Base-by-base conservation (phyloP, 2,888 invertebrate species). In the Cryptus armator region DNA sequence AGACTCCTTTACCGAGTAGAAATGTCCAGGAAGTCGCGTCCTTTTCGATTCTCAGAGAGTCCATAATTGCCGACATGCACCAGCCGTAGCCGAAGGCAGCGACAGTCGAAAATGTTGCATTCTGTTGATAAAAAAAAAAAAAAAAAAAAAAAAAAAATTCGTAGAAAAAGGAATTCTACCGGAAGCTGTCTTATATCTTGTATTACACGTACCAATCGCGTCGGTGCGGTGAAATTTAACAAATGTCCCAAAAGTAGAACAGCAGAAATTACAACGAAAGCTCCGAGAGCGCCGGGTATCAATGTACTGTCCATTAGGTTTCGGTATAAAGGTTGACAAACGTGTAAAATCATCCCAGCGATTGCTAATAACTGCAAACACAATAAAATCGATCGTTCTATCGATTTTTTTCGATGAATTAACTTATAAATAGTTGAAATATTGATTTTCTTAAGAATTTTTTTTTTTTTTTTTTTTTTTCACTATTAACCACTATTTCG, bases 281-380 rank as follows among this genome's bases (percentile, higher is more conserved):
- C 84, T 72, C 86, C 86, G n/a, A 88, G 79, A 51, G 88, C 75
- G 7, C 85, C 87, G 19, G 87, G 87, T 83, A 88, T 76, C 83
- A 87, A 79, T 71, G 64, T 86, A 48, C 86, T 86, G 29, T 86
- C 86, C 10, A 77, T 67, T n/a, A 71, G 67, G 76, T 83, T 86
- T 67, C 66, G 81, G 32, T 83, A 70, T 16, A 72, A 51, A 1
- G 86, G 86, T 37, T 87, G 70, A 46, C 81, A 80, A 51, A 83
- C 78, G 81, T 87, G 88, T 68, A 88, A 53, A 46, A 80, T 32
- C 81, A 87, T 86, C 62, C 85, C 87, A 82, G 81, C 81, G 77
- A 76, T 74, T n/a, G 88, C 56, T 82, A 86, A 81, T 56, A 81
- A 70, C 87, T 88, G 78, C 4, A 53, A 0, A 29, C 19, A 70